Evolutionary conservation across 1,140 invertebrate species (phyloP).

Genomic region (Pomacea maculata): DNA sequence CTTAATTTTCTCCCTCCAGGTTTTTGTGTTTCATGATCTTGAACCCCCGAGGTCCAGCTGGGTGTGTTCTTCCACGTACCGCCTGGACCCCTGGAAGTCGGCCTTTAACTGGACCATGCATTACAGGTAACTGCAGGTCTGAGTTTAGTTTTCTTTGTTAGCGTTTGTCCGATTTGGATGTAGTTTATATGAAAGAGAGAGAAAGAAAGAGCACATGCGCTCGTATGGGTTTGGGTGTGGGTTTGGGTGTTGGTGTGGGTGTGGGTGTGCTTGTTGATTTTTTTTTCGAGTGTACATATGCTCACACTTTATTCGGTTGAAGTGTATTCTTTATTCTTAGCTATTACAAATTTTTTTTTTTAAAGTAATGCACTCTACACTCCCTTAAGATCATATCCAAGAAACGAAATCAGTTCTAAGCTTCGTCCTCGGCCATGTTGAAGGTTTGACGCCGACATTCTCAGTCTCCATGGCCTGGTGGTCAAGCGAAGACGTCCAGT

Average conservation of each 20-base stretch:
- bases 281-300: not conserved
- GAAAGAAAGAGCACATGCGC: not conserved
- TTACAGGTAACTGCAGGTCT: not conserved
- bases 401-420: not conserved
- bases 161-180: too few relatives aligned
- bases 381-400: too few relatives aligned
- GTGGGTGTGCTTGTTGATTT: not conserved
- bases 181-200: too few relatives aligned
- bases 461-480: not conserved
- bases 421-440: not conserved
- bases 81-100: slow-evolving; percentile 14
- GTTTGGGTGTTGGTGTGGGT: not conserved
- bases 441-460: slow-evolving; percentile 7
- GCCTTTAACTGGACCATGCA: slow-evolving; percentile 25
- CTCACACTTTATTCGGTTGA: too few relatives aligned
- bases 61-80: slow-evolving; percentile 6
- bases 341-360: too few relatives aligned
- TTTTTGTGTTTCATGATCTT: slow-evolving; percentile 24
- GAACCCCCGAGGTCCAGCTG: slow-evolving; percentile 8
- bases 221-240: not conserved
- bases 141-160: too few relatives aligned
- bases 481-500: not conserved
- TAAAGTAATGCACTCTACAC: too few relatives aligned
- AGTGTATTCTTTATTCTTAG: too few relatives aligned
- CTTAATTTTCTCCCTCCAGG: not conserved